Conservation (phyloP, 2,888 invertebrate species). For the Cephus spinipes region DNA sequence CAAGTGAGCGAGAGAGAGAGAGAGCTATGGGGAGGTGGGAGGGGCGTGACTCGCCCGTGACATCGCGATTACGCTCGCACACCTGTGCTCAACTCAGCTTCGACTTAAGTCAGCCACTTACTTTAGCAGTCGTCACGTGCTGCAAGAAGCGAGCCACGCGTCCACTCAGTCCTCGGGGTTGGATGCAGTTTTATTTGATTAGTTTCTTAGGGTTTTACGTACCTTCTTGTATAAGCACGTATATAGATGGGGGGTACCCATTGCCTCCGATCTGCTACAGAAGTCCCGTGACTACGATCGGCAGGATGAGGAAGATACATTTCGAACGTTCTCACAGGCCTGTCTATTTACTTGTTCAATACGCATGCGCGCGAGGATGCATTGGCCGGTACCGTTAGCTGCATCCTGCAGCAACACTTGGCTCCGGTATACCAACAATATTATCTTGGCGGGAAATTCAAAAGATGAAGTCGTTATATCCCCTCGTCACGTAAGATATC, state of each 20-base stretch:
- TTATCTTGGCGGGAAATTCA: background rate
- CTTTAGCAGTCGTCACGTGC: conserved; percentile 61
- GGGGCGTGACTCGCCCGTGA: conserved; percentile 61
- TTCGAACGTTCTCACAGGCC: background rate
- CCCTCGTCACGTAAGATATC: background rate
- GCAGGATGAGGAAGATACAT: background rate
- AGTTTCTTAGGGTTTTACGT: background rate
- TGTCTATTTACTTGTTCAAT: background rate
- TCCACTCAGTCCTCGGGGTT: conserved; percentile 28
- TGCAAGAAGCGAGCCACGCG: conserved; percentile 50
- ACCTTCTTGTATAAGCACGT: background rate
- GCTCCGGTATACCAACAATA: background rate
- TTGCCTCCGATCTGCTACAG: background rate
- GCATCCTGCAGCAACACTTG: background rate
- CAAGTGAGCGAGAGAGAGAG: conserved; percentile 13
- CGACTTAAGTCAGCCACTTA: conserved; percentile 54
- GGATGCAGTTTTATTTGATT: conserved; percentile 38
- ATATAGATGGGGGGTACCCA: background rate
- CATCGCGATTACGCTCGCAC: conserved; percentile 64
- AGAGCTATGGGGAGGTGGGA: conserved; percentile 25
- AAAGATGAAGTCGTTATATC: background rate
- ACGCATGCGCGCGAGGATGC: background rate
- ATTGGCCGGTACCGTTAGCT: background rate
- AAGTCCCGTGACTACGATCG: background rate
- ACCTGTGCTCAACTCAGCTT: conserved; percentile 53